A percentile compares a stretch with the other conserved stretches of the same genome.
Evolutionary conservation across 2,888 invertebrate genomes (phyloP).

Genomic region (Ectobius pallidus): DNA sequence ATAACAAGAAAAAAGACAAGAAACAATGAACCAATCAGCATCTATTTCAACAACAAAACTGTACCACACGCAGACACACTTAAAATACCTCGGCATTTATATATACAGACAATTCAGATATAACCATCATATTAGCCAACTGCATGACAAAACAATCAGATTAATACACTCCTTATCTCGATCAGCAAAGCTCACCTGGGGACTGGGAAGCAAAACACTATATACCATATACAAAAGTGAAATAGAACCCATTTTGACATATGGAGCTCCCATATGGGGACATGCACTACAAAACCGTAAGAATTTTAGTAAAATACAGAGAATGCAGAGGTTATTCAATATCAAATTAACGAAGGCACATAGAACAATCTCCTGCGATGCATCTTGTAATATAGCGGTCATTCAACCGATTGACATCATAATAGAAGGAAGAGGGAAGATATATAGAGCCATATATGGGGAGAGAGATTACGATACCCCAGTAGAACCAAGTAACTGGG

Average conservation of each 20-base stretch:
- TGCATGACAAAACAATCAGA: neutral
- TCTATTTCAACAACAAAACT: neutral
- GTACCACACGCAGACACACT: neutral
- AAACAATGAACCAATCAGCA: neutral
- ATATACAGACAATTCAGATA: neutral
- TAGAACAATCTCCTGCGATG: neutral
- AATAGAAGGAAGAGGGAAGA: neutral
- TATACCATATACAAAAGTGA: neutral
- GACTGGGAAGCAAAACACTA: neutral
- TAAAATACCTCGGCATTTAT: neutral
- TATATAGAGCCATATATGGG: neutral
- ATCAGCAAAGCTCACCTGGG: neutral
- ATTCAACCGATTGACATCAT: neutral
- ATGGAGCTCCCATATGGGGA: neutral
- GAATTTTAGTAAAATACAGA: neutral
- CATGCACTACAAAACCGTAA: neutral
- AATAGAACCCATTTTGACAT: neutral
- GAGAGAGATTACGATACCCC: neutral
- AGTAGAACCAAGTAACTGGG: neutral
- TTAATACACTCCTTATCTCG: neutral
- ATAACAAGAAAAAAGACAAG: neutral
- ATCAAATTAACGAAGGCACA: neutral
- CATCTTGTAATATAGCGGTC: neutral
- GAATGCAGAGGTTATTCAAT: constrained; percentile 2
- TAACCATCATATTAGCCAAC: neutral